Conservation (phyloP, 2,113 vertebrate genomes). For the Tragelaphus imberbis region DNA sequence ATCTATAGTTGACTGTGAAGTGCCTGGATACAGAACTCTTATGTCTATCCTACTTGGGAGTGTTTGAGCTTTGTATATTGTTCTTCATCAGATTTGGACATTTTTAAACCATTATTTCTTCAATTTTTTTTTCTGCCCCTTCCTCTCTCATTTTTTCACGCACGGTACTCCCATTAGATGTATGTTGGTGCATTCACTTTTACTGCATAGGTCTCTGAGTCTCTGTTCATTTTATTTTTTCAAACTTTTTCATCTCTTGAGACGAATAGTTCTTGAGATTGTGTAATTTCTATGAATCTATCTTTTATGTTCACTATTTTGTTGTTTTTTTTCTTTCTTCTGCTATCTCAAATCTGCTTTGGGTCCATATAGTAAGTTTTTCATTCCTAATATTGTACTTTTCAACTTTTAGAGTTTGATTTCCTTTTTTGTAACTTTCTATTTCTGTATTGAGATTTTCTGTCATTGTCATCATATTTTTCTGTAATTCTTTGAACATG, state of each 20-base stretch:
- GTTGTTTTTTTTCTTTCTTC: background rate
- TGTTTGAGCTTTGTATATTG: background rate
- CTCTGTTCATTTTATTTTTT: background rate
- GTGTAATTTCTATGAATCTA: background rate
- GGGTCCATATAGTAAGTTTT: background rate
- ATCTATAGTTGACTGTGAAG: background rate
- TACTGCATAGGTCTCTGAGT: background rate
- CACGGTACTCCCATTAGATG: background rate
- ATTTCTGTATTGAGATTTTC: background rate
- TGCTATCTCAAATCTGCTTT: background rate
- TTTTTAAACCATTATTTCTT: background rate
- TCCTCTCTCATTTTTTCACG: background rate
- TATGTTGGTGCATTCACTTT: background rate
- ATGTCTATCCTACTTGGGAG: background rate
- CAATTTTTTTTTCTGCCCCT: background rate
- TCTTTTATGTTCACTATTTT: background rate
- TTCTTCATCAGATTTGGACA: background rate
- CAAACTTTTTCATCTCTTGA: background rate
- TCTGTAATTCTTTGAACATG: background rate
- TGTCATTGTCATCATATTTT: background rate
- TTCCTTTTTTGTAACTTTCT: background rate
- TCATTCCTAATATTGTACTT: background rate
- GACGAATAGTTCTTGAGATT: background rate
- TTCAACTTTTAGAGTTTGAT: slow-evolving; percentile 10
- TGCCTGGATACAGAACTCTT: background rate